A percentile compares a stretch with the other conserved stretches of the same genome.
phyloP scores from a whole-genome alignment of 2,113 vertebrate species.

The Cebus imitator region DNA sequence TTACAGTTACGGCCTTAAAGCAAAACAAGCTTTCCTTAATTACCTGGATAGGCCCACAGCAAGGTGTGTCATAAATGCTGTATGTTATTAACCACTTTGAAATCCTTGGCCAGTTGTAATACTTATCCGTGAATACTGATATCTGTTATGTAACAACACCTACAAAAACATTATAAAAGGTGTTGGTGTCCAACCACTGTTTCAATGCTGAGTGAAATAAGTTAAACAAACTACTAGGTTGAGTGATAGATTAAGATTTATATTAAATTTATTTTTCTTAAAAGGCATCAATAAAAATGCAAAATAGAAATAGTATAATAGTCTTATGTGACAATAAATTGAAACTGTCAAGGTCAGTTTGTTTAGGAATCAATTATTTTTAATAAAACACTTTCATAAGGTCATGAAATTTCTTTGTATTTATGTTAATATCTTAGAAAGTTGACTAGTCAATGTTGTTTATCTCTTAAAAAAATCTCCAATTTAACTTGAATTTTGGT shows the following conservation, averaged over 20 bases:
- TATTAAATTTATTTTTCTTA: not conserved
- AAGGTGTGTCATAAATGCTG: conserved; percentile 56
- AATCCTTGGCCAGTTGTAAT: conserved; percentile 61
- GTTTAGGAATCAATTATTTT: not conserved
- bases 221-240: not conserved
- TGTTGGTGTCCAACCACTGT: not conserved
- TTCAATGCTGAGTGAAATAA: not conserved
- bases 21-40: conserved; percentile 59
- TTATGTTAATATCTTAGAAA: conserved; percentile 37
- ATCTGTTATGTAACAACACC: not conserved
- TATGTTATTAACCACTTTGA: conserved; percentile 42
- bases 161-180: not conserved
- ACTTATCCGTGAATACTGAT: conserved; percentile 55
- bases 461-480: not conserved
- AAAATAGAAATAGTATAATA: not conserved
- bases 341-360: not conserved
- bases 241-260: not conserved
- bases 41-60: not conserved
- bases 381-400: not conserved
- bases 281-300: conserved; percentile 29
- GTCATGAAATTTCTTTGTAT: not conserved
- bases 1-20: conserved; percentile 67
- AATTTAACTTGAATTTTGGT: not conserved
- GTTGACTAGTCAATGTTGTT: not conserved
- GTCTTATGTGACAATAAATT: not conserved